These are phyloP conservation scores for Brachyhypopomus gauderio DNA, from an alignment of 2,113 vertebrate genomes.

Conservation along the genomic window DNA sequence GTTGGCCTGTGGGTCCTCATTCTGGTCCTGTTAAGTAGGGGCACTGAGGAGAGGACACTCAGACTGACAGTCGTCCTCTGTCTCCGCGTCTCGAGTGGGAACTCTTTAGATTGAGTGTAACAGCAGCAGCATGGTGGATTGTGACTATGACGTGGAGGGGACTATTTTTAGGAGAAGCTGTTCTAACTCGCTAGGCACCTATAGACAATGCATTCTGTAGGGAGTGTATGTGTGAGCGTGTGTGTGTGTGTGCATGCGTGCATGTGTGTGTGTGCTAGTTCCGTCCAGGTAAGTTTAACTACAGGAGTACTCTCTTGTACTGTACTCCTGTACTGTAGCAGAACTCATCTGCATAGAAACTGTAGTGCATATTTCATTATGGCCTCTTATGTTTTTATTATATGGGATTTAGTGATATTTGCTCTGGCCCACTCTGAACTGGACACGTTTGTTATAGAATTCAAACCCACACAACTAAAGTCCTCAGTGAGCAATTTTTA, in stretches of 20 bases:
- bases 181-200: conserved; percentile 20
- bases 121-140: conserved; percentile 22
- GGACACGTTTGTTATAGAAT: not conserved
- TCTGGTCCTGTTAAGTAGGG: too few relatives aligned
- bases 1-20: too few relatives aligned
- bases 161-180: conserved; percentile 47
- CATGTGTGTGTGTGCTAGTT: conserved; percentile 25
- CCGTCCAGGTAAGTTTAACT: conserved; percentile 49
- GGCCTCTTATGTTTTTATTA: conserved; percentile 4
- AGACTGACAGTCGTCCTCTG: not conserved
- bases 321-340: too few relatives aligned
- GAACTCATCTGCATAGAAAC: not conserved
- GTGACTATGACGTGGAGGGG: conserved; percentile 25
- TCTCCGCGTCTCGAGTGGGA: conserved; percentile 49
- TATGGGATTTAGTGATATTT: not conserved
- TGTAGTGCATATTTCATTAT: not conserved
- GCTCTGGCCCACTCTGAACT: not conserved
- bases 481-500: not conserved
- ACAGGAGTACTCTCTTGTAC: not conserved
- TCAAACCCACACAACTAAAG: not conserved
- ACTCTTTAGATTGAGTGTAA: conserved; percentile 40
- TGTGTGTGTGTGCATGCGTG: conserved; percentile 33
- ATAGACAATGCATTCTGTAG: conserved; percentile 19
- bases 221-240: conserved; percentile 22
- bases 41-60: too few relatives aligned